Evolutionary conservation across 2,797 vertebrate genomes (phyloP).

Genomic region (Cetoscarus ocellatus): DNA sequence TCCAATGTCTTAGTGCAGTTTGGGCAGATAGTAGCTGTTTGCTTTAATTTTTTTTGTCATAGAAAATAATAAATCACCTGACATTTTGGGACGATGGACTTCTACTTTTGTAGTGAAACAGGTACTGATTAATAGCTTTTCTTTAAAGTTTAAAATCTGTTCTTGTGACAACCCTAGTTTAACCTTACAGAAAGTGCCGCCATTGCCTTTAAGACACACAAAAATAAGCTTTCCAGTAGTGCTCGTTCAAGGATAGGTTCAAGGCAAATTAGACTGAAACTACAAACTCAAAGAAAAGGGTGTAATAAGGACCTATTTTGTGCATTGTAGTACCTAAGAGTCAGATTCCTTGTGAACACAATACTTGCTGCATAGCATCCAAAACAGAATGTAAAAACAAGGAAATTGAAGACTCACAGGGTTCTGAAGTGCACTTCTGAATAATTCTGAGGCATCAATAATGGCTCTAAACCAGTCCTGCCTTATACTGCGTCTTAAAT

Average conservation of each 20-base stretch:
- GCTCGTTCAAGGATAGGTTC: constrained; percentile 19
- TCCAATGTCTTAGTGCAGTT: no score
- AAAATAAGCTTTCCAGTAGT: constrained; percentile 12
- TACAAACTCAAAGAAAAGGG: constrained; percentile 15
- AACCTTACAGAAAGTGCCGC: constrained; percentile 44
- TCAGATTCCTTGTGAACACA: constrained; percentile 49
- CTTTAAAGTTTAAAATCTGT: no score
- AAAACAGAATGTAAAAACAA: constrained; percentile 67
- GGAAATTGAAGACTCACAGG: constrained; percentile 35
- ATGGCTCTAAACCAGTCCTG: constrained; percentile 61
- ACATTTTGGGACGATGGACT: no score
- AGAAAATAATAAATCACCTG: no score
- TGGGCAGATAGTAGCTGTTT: no score
- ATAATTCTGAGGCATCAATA: constrained; percentile 59
- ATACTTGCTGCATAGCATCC: constrained; percentile 32
- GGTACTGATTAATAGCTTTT: no score
- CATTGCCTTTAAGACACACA: constrained; percentile 29
- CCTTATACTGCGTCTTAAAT: constrained; percentile 64
- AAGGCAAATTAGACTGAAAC: constrained; percentile 14
- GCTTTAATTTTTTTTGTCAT: no score
- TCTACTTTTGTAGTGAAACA: no score
- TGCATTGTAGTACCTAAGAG: constrained; percentile 17
- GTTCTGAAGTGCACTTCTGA: constrained; percentile 74
- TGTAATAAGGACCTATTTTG: constrained; percentile 14
- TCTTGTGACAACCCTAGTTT: no score